A percentile compares a stretch with the other conserved stretches of the same genome.
Evolutionary conservation across 1,140 invertebrate genomes (phyloP).

Genomic region (Chironomus striatipennis): DNA sequence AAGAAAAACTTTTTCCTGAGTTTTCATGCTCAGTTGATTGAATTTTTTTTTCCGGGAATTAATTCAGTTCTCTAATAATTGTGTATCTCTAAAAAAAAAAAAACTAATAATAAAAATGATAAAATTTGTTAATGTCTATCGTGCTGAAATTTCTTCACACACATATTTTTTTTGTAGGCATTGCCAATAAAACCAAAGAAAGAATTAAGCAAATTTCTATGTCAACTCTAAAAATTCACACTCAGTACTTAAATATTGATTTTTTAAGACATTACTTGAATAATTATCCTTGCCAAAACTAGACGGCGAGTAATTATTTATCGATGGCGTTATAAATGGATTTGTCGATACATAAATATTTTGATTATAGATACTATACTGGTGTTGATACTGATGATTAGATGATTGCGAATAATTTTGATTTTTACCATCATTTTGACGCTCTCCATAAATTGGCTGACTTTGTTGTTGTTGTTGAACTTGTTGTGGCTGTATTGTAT

Average conservation of each 20-base stretch:
- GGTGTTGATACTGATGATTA: slow-evolving; percentile 30
- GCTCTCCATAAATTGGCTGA: slow-evolving; percentile 9
- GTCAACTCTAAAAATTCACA: neutral
- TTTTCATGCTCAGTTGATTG: too few relatives aligned
- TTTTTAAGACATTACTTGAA: slow-evolving; percentile 10
- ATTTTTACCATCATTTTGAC: slow-evolving; percentile 25
- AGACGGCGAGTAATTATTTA: neutral
- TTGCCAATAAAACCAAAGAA: too few relatives aligned
- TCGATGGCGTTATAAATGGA: slow-evolving; percentile 40
- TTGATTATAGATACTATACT: slow-evolving; percentile 37
- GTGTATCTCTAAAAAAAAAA: too few relatives aligned
- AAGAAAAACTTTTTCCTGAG: too few relatives aligned
- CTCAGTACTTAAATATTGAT: neutral
- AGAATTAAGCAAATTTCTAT: neutral
- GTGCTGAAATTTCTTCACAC: too few relatives aligned
- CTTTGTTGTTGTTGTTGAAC: slow-evolving; percentile 25
- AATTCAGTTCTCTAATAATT: too few relatives aligned
- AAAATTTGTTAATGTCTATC: too few relatives aligned
- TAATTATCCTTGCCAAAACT: slow-evolving; percentile 25
- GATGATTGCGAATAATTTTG: slow-evolving; percentile 22
- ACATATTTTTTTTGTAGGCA: too few relatives aligned
- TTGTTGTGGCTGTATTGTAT: slow-evolving; percentile 16
- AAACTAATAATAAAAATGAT: too few relatives aligned
- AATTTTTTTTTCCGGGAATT: too few relatives aligned
- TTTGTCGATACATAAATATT: slow-evolving; percentile 41